Evolutionary conservation across 2,888 invertebrate species (phyloP).

Genomic region (Orchesella flavescens): DNA sequence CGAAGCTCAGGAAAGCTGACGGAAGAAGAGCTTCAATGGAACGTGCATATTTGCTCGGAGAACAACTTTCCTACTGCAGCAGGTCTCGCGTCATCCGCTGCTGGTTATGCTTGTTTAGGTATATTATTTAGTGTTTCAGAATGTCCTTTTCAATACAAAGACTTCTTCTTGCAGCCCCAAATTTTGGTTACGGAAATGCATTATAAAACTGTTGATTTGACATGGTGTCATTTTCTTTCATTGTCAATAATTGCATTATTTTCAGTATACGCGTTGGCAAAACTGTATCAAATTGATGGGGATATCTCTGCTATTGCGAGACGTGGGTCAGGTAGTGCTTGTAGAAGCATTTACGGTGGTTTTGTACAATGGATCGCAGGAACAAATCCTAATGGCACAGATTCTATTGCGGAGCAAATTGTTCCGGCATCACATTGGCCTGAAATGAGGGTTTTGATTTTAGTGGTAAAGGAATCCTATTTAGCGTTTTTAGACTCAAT

Average conservation of each 20-base stretch:
- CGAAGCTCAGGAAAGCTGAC: slow-evolving; percentile 74
- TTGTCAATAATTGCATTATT: background rate
- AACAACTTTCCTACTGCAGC: slow-evolving; percentile 94
- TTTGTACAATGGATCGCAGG: slow-evolving; percentile 95
- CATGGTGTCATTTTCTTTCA: no score
- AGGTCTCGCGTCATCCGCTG: slow-evolving; percentile 77
- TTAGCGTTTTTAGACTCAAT: no score
- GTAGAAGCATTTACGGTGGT: slow-evolving; percentile 94
- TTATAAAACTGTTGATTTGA: no score
- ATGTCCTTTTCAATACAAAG: no score
- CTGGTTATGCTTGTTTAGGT: slow-evolving; percentile 95
- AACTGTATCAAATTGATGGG: slow-evolving; percentile 82
- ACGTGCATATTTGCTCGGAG: slow-evolving; percentile 85
- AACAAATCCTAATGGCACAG: slow-evolving; percentile 79
- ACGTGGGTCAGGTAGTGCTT: slow-evolving; percentile 93
- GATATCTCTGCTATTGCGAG: slow-evolving; percentile 87
- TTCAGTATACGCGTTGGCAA: slow-evolving; percentile 83
- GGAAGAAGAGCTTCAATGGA: slow-evolving; percentile 57
- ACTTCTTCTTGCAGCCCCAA: no score
- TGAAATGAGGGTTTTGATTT: slow-evolving; percentile 88
- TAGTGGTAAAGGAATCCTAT: slow-evolving; percentile 81
- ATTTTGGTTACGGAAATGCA: background rate
- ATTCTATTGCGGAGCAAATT: slow-evolving; percentile 86
- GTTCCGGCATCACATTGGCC: slow-evolving; percentile 88
- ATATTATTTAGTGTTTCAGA: slow-evolving; percentile 35